Evolutionary conservation across 2,888 invertebrate genomes (phyloP).

Genomic region (Lingula anatina): DNA sequence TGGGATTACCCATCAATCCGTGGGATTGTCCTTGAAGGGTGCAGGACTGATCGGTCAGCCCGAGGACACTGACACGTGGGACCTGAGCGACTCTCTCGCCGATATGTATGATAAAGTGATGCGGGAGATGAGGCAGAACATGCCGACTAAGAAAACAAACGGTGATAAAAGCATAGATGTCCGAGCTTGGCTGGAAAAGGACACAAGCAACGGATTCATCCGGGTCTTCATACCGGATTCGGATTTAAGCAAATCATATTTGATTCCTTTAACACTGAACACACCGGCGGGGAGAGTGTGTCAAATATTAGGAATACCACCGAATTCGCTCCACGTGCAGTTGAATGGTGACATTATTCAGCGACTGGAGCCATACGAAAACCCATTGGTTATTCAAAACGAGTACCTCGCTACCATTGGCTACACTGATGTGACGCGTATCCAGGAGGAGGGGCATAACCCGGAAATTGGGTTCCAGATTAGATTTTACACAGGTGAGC

Average conservation of each 20-base stretch:
- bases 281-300: slow-evolving; percentile 49
- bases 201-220: slow-evolving; percentile 46
- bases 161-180: slow-evolving; percentile 19
- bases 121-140: slow-evolving; percentile 6
- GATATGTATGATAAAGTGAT: slow-evolving; percentile 37
- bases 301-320: slow-evolving; percentile 38
- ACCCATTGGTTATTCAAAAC: slow-evolving; percentile 52
- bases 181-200: slow-evolving; percentile 36
- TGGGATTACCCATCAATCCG: slow-evolving; percentile 23
- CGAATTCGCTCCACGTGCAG: slow-evolving; percentile 49
- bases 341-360: slow-evolving; percentile 49
- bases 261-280: slow-evolving; percentile 46
- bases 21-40: slow-evolving; percentile 16
- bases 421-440: slow-evolving; percentile 36
- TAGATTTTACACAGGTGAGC: slow-evolving; percentile 50
- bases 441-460: slow-evolving; percentile 47
- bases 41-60: neutral
- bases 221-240: slow-evolving; percentile 42
- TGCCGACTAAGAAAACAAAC: neutral
- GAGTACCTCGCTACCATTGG: slow-evolving; percentile 50
- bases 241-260: slow-evolving; percentile 26
- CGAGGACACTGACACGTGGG: slow-evolving; percentile 43
- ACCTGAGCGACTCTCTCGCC: slow-evolving; percentile 45
- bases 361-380: slow-evolving; percentile 48
- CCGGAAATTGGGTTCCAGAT: slow-evolving; percentile 47